Base-by-base conservation (phyloP, 1,140 invertebrate species). In the Coelopa frigida region DNA sequence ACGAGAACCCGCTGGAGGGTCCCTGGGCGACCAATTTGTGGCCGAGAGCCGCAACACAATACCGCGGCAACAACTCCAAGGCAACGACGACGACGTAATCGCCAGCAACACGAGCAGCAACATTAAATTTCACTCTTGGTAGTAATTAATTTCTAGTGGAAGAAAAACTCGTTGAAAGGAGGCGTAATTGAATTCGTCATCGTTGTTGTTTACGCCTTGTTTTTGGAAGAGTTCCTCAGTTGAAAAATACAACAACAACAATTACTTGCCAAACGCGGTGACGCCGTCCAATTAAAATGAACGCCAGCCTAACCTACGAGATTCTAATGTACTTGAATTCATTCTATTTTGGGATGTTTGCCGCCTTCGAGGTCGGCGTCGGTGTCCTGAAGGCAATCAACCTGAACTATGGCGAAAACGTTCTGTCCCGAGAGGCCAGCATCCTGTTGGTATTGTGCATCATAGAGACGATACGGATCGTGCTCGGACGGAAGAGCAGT, bases 281-380 rank as follows among this genome's bases (percentile, higher is more conserved):
- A 44, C 42, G 42, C 35, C 32, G 3, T 44, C 31, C 17, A n/a
- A 44, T 33, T 21, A 44, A 41, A 46, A 67, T 67, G 63, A 85
- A 84, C 60, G 82, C 82, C 11, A 84, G 83, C 52, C 73, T 87
- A 57, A 83, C 80, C 7, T 87, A 85, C 59, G 85, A 88, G 73
- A 84, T 88, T 62, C 70, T 87, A 12, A 75, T 87, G 59, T 88
- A 87, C 64, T 70, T 89, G 27, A 88, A 89, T 68, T 86, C 83
- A 12, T 89, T 87, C 72, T 90, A 89, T 72, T 84, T 89, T 56
- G 83, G 84, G 47, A 80, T 89, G 77, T 89, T 87, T 71, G 81
- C 85, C 27, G 75, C 84, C 32, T 85, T 82, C 56, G 85, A 88
- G 40, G 73, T 86, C 24, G 78, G 81, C 14, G 84, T 88, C 74